phyloP scores from a whole-genome alignment of 2,797 vertebrate genomes.

The Lycodopsis pacificus region DNA sequence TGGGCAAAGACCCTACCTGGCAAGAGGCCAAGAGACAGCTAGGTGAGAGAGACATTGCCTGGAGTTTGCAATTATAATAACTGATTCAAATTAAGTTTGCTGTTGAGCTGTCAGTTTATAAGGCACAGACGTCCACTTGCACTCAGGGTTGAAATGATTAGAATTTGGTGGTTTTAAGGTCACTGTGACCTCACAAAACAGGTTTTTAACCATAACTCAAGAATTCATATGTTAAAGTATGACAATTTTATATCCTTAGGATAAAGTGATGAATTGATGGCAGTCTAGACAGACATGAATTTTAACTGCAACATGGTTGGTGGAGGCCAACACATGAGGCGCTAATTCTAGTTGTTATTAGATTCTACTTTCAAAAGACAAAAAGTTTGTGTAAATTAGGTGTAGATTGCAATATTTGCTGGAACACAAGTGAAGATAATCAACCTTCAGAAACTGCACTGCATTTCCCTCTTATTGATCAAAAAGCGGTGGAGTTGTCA shows the following conservation, averaged over 20 bases:
- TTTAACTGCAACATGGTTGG: neutral
- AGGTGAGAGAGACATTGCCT: conserved; percentile 75
- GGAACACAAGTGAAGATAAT: neutral
- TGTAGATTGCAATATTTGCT: neutral
- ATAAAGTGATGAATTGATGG: neutral
- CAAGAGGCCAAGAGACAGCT: conserved; percentile 92
- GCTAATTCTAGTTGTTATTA: neutral
- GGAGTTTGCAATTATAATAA: neutral
- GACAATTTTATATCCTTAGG: neutral
- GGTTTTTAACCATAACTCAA: no score
- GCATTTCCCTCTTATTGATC: neutral
- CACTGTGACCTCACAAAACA: neutral
- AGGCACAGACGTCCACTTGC: neutral
- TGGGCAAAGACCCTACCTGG: conserved; percentile 90
- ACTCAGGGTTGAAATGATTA: neutral
- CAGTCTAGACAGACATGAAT: neutral
- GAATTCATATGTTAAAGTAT: neutral
- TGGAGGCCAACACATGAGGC: neutral
- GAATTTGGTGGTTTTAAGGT: neutral
- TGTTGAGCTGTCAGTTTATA: neutral
- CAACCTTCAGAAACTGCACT: neutral
- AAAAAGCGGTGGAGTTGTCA: neutral
- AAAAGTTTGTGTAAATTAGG: neutral
- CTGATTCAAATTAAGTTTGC: neutral
- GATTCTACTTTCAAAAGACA: neutral